Base-by-base conservation (phyloP, 2,113 vertebrate genomes). In the Calyptomena viridis region DNA sequence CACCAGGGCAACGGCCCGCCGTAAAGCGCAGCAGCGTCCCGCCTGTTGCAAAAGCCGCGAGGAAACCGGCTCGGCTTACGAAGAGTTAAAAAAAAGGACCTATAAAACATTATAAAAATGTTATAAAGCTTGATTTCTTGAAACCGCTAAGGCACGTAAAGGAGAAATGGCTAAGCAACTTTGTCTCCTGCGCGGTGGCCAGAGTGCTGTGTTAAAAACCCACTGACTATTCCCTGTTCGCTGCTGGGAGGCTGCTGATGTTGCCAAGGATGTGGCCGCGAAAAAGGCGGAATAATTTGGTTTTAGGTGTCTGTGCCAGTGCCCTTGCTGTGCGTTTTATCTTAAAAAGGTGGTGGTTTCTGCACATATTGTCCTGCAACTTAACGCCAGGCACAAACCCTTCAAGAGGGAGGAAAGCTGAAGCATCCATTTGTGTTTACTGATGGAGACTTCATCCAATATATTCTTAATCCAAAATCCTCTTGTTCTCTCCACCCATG, bases 31-130 rank as follows among this genome's bases (percentile, higher is more conserved):
- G 31, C 49, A 31, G 63, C 40, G 40, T 25, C 46, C 11, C 47
- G 40, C 39, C 63, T 90, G 87, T 77, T 72, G 87, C 27, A 44
- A 84, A 84, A 42, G 56, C 39, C n/a, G 39, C 13, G 4, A 4
- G 62, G 13, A 1, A 12, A 20, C 44, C 30, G 0, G 25, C 25
- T 4, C 0, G 59, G 44, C 3, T 12, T 1, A 0, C 4, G 5
- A 68, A 0, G 6, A 74, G 39, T 40, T 24, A 33, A 42, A 37
- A 59, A 24, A 55, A 31, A 30, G 22, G 30, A 31, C 37, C 56
- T 19, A 4, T 27, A 2, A 66, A 75, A 17, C 16, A 2, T 81
- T 69, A 8, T 35, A 4, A 5, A 77, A 62, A 31, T 14, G 24
- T 13, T 28, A 2, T 35, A 7, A 40, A 89, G n/a, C 25, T 44